Percentiles rank a stretch among this genome's conserved stretches.
Evolutionary conservation across 2,113 vertebrate genomes (phyloP).

Genomic region (Leucosticte australis): DNA sequence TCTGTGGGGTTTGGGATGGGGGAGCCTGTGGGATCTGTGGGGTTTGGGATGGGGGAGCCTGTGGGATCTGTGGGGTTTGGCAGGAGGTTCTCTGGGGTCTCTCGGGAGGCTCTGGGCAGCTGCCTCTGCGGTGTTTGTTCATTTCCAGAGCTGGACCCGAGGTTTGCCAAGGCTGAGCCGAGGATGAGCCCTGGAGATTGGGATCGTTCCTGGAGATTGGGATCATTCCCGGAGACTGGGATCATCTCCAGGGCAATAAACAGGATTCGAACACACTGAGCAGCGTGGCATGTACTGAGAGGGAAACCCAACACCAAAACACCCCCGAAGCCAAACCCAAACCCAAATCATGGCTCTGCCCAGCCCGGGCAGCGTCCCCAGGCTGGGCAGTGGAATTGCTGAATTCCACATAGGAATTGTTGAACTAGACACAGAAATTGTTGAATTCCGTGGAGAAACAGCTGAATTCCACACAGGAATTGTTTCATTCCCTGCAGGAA

Average conservation of each 20-base stretch:
- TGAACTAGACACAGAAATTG: background rate
- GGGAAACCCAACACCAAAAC: background rate
- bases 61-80: too few species aligned
- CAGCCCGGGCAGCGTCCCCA: background rate
- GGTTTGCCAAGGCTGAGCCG: constrained; percentile 50
- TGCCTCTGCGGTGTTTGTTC: constrained; percentile 66
- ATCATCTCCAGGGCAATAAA: background rate
- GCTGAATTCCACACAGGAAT: background rate
- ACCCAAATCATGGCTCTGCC: background rate
- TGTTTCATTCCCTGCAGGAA: background rate
- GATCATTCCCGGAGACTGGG: background rate
- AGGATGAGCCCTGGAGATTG: background rate
- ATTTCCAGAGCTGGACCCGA: constrained; percentile 62
- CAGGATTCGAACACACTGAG: background rate
- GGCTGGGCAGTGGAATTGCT: background rate
- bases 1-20: too few species aligned
- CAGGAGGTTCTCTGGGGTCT: background rate
- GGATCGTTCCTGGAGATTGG: background rate
- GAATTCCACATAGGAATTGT: background rate
- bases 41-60: too few species aligned
- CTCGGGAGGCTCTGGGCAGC: background rate
- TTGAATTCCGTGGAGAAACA: background rate
- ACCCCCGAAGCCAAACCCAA: too few species aligned
- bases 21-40: too few species aligned
- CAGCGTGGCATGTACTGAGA: background rate